Conservation (phyloP, 1,140 invertebrate genomes). For the Cyclargus thomasi region DNA sequence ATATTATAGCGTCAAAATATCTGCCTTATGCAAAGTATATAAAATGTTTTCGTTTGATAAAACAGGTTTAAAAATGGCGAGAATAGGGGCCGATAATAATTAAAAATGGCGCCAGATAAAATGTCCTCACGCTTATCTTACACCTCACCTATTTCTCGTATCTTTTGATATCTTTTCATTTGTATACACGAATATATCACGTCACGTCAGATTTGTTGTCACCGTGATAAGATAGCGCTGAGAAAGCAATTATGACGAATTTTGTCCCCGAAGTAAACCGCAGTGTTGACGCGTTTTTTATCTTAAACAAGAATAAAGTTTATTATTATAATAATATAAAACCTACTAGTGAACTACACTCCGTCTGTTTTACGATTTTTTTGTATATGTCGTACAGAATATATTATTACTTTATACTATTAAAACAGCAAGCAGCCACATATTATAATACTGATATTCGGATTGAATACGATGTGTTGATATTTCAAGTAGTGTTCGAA, state of each 20-base stretch:
- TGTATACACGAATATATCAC: constrained; percentile 6
- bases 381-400: too few relatives aligned
- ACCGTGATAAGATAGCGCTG: constrained; percentile 4
- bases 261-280: not conserved
- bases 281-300: not conserved
- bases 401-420: too few relatives aligned
- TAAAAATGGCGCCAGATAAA: constrained; percentile 4
- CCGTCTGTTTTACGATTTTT: too few relatives aligned
- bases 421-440: too few relatives aligned
- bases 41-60: not conserved
- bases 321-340: too few relatives aligned
- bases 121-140: constrained; percentile 4
- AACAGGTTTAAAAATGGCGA: not conserved
- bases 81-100: not conserved
- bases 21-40: not conserved
- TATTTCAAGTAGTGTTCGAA: not conserved
- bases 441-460: too few relatives aligned
- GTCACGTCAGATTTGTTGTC: constrained; percentile 8
- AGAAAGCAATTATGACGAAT: constrained; percentile 1
- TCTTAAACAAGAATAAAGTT: not conserved
- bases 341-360: too few relatives aligned
- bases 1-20: not conserved
- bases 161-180: not conserved
- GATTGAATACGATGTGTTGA: not conserved
- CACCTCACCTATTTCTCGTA: constrained; percentile 5